Base-by-base conservation (phyloP, 64 coral and sea anemone species). In the Stichodactyla mertensii region DNA sequence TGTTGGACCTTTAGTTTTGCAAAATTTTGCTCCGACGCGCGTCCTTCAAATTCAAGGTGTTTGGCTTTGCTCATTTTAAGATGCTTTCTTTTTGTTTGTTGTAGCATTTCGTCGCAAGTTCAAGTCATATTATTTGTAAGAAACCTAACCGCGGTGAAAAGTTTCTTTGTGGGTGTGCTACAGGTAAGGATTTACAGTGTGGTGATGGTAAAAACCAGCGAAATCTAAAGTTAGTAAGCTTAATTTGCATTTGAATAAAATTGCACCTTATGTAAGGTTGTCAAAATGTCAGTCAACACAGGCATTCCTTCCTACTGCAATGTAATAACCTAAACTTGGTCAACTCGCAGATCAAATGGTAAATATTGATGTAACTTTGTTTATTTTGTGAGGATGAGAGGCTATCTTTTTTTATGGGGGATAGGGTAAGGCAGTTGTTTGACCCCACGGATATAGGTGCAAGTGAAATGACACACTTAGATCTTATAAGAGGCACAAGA, bases 91-190 rank as follows among this genome's bases (percentile, higher is more conserved):
- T 79, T 67, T 82, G 67, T 83, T 83, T 61, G 31, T 79, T 87
- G 45, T 61, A 96, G 94, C 85, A 88, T 54, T 96, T 93, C 86
- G 77, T 90, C 19, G 77, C 67, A 18, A 90, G 77, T 54, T 93
- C 88, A 2, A 95, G 88, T 6, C 97, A 99, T 86, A 87, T 99
- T 24, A 88, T 99, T 61, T 95, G 97, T 80, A 89, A 81, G 60
- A 95, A 95, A 55, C 93, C 97, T 20, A 99, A 89, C 83, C 97
- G 97, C 61, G 93, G 97, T 54, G 97, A 99, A 89, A 99, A 99
- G 84, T 99, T 92, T 61, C 87, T 99, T 18, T 92, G 93, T 92
- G 97, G 97, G 14, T 99, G 93, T 95, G 97, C 88, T 55, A 85
- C 82, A 90, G 97, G 97, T 99, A 95, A 52, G n/a, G 51, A 55